Percentiles rank a stretch among this genome's conserved stretches.
These are phyloP conservation scores for Hemicordylus capensis DNA, from an alignment of 2,113 vertebrate species.

Conservation along the genomic window DNA sequence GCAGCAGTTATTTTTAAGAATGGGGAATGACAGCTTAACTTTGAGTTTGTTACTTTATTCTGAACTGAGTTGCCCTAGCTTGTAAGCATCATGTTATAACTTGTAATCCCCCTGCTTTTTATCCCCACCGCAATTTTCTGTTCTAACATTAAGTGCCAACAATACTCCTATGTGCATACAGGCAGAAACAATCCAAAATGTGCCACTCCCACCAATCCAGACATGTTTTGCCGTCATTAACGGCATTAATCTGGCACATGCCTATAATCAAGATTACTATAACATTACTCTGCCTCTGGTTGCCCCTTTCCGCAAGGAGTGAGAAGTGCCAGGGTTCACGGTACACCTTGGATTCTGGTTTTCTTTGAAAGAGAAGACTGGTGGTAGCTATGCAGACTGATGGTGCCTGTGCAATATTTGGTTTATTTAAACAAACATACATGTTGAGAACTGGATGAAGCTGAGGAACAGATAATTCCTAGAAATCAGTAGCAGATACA, in stretches of 20 bases:
- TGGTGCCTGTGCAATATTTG: no score
- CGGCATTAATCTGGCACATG: not conserved
- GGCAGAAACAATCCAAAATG: not conserved
- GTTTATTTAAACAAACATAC: no score
- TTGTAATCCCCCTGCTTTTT: no score
- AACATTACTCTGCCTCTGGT: no score
- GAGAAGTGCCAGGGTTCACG: no score
- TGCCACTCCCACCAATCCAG: not conserved
- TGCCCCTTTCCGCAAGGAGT: no score
- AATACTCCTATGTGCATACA: not conserved
- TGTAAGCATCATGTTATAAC: not conserved
- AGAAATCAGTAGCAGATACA: no score
- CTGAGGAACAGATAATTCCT: no score
- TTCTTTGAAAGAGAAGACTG: no score
- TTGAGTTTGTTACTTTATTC: not conserved
- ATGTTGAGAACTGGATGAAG: no score
- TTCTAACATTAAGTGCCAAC: not conserved
- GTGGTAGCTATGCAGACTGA: no score
- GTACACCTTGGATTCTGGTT: no score
- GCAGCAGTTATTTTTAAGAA: not conserved
- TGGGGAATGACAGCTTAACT: not conserved
- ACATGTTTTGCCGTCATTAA: not conserved
- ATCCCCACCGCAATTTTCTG: not conserved
- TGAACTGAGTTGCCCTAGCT: not conserved
- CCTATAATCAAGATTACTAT: not conserved